Conservation (phyloP, 2,888 invertebrate genomes). For the Esperia sulphurella region DNA sequence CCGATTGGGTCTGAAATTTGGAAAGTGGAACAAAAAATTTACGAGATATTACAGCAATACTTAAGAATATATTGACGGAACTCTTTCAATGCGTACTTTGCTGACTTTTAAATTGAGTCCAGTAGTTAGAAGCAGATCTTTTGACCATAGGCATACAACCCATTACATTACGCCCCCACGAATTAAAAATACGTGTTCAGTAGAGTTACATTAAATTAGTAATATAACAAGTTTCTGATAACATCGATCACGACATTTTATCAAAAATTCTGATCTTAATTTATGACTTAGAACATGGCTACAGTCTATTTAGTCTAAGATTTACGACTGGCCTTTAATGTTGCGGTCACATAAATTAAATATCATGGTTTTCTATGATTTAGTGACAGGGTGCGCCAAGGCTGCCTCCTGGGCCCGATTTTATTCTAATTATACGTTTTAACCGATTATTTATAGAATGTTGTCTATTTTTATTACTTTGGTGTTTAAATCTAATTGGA, state of each 20-base stretch:
- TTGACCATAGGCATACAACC: neutral
- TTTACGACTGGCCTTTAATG: slow-evolving; percentile 7
- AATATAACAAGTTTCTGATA: slow-evolving; percentile 1
- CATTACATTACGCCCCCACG: too few relatives aligned
- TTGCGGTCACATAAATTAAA: slow-evolving; percentile 6
- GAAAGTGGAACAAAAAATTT: too few relatives aligned
- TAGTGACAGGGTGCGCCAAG: slow-evolving; percentile 4
- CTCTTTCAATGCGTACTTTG: too few relatives aligned
- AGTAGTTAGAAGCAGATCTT: too few relatives aligned
- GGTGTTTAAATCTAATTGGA: neutral
- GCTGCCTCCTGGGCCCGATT: slow-evolving; percentile 3
- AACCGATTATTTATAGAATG: neutral
- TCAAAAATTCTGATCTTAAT: slow-evolving; percentile 7
- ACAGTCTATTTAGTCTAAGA: slow-evolving; percentile 6
- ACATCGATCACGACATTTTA: slow-evolving; percentile 3
- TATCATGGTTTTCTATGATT: slow-evolving; percentile 5
- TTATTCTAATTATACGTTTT: slow-evolving; percentile 5
- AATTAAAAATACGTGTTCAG: too few relatives aligned
- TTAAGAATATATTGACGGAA: too few relatives aligned
- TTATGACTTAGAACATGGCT: slow-evolving; percentile 2
- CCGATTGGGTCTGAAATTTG: too few relatives aligned
- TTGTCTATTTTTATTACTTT: neutral
- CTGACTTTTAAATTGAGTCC: too few relatives aligned
- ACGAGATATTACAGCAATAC: too few relatives aligned
- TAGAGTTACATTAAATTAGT: too few relatives aligned